Conservation (phyloP, 1,140 invertebrate species). For the Musca domestica region DNA sequence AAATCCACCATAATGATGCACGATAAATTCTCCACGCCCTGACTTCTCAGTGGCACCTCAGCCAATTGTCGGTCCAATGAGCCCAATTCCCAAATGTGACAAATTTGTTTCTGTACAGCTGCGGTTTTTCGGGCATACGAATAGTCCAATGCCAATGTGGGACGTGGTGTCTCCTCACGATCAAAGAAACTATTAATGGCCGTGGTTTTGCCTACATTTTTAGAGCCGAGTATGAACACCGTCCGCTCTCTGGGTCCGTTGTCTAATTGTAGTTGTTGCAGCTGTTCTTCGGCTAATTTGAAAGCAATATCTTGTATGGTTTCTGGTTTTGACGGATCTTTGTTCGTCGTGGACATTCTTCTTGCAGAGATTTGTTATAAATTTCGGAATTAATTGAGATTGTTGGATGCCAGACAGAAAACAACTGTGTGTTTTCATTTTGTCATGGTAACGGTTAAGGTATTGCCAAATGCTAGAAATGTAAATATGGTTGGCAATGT, state of each 20-base stretch:
- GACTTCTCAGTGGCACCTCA: slow-evolving; percentile 48
- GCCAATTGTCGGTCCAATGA: slow-evolving; percentile 58
- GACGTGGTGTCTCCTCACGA: slow-evolving; percentile 67
- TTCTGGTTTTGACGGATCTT: slow-evolving; percentile 26
- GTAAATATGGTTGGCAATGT: no score
- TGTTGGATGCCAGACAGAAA: background rate
- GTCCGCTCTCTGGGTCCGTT: slow-evolving; percentile 54
- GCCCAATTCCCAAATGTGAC: slow-evolving; percentile 87
- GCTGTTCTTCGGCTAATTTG: slow-evolving; percentile 46
- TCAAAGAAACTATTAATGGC: slow-evolving; percentile 80
- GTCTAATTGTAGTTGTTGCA: slow-evolving; percentile 35
- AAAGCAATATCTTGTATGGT: slow-evolving; percentile 52
- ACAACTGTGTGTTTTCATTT: background rate
- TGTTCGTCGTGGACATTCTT: slow-evolving; percentile 9
- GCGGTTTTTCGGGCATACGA: slow-evolving; percentile 75
- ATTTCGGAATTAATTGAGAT: background rate
- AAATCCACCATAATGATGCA: slow-evolving; percentile 70
- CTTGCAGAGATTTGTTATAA: slow-evolving; percentile 38
- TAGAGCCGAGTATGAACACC: slow-evolving; percentile 59
- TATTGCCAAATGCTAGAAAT: background rate
- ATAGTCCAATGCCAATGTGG: slow-evolving; percentile 83
- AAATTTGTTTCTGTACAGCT: slow-evolving; percentile 70
- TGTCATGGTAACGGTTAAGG: background rate
- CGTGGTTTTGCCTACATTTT: slow-evolving; percentile 75
- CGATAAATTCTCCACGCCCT: slow-evolving; percentile 59